These are phyloP conservation scores for Dolichallabes microphthalmus DNA, from an alignment of 2,113 vertebrate genomes.

Conservation along the genomic window DNA sequence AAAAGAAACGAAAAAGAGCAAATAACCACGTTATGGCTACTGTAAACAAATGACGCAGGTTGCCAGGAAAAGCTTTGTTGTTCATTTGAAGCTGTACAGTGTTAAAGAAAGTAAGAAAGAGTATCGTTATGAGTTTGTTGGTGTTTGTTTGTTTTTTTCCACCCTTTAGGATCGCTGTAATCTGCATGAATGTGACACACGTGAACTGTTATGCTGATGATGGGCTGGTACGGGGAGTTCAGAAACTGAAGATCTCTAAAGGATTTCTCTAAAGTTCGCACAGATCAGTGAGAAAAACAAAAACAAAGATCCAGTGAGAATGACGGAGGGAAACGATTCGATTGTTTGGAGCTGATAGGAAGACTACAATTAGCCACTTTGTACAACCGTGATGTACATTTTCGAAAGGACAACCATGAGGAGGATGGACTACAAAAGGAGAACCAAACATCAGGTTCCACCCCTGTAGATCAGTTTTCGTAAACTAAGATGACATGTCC, in stretches of 20 bases:
- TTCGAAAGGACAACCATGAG: no score
- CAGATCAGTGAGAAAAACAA: neutral
- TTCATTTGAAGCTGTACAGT: conserved; percentile 57
- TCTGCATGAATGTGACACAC: conserved; percentile 64
- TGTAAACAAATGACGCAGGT: conserved; percentile 52
- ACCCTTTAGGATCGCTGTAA: conserved; percentile 58
- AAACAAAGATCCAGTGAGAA: neutral
- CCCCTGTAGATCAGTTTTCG: neutral
- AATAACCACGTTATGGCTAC: conserved; percentile 58
- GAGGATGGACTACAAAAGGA: neutral
- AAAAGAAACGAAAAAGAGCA: conserved; percentile 47
- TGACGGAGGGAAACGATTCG: neutral
- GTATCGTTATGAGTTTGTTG: conserved; percentile 62
- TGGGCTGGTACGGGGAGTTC: neutral
- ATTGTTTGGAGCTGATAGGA: neutral
- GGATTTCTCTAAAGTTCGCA: neutral
- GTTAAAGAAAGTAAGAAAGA: conserved; percentile 47
- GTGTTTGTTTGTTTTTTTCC: conserved; percentile 54
- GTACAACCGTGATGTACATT: no score
- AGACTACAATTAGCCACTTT: no score
- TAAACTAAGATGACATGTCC: no score
- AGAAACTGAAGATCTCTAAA: neutral
- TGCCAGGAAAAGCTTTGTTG: conserved; percentile 56
- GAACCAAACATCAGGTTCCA: neutral
- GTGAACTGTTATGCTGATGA: no score